phyloP scores from a whole-genome alignment of 2,113 vertebrate species.

The Lepidothrix coronata region DNA sequence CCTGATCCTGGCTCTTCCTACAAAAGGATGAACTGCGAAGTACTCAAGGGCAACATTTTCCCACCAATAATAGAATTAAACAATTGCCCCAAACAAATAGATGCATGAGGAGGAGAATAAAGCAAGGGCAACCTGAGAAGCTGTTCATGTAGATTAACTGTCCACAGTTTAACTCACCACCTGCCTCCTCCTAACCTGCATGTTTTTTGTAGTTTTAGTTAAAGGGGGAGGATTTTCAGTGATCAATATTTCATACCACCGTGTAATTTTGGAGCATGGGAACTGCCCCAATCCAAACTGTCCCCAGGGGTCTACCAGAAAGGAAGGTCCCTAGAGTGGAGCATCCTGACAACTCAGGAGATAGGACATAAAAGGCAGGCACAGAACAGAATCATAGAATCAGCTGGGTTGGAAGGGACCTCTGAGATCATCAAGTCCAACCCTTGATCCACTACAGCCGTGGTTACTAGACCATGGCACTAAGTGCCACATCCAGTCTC shows the following conservation, averaged over 20 bases:
- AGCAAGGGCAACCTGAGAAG: background rate
- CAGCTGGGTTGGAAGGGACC: too few species aligned
- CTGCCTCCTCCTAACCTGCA: background rate
- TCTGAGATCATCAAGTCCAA: too few species aligned
- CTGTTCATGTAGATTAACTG: background rate
- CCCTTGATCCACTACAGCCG: too few species aligned
- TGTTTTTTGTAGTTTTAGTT: background rate
- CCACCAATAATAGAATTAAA: background rate
- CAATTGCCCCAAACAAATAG: background rate
- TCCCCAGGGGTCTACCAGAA: background rate
- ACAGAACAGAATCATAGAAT: background rate
- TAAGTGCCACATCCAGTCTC: too few species aligned
- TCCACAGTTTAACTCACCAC: background rate
- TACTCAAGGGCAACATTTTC: background rate
- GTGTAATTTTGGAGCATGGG: background rate
- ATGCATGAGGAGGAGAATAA: background rate
- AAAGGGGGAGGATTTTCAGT: background rate
- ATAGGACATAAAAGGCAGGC: background rate
- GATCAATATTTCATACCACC: background rate
- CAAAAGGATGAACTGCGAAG: background rate
- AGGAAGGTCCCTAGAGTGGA: background rate
- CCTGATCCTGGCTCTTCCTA: background rate
- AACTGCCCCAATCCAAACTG: background rate
- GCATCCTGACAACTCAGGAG: background rate
- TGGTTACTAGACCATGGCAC: too few species aligned